Base-by-base conservation (phyloP, 1,140 invertebrate genomes). In the Drosophila sechellia region DNA sequence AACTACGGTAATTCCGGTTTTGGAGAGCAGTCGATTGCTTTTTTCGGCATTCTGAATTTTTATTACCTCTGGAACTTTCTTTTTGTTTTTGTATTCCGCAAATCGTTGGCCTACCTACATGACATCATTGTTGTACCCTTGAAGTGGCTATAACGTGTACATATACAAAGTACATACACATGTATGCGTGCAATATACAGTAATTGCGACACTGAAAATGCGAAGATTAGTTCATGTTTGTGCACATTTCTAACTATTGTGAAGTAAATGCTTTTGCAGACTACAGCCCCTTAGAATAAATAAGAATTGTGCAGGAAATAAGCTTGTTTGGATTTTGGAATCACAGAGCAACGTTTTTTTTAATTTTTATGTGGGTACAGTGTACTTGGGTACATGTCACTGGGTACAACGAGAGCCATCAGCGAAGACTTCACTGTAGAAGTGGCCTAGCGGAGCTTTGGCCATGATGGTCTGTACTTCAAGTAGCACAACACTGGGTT, bases 1-100 rank as follows among this genome's bases (percentile, higher is more conserved):
- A 46, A 65, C 15, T 40, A 46, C 42, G 63, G 58, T 66, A 64
- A 66, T 65, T 50, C 63, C 63, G 63, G 59, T 65, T 66, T 49
- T 35, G 12, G 22, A 53, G 48, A 25, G 22, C 63, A 10, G 15
- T 40, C 5, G 13, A 25, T 27, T 11, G 31, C 25, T 42, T 66
- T 8, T 57, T 8, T 11, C 17, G 43, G 27, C 35, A 27, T 59
- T 54, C 35, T 39, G 17, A 20, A 20, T 34, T 40, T 65, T 35
- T 25, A 10, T 64, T 45, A 15, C 48, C 39, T 31, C 22, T 59
- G 46, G 48, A 4, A 25, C 12, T 57, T 79, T 74, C 50, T 35
- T 63, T 60, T 42, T 45, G 66, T 42, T 27, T 40, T 42, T 34
- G 12, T 27, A 13, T 50, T 59, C 45, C 45, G n/a, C 57, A 48